Evolutionary conservation across 2,797 vertebrate genomes (phyloP).

Genomic region (Propithecus deckenii): DNA sequence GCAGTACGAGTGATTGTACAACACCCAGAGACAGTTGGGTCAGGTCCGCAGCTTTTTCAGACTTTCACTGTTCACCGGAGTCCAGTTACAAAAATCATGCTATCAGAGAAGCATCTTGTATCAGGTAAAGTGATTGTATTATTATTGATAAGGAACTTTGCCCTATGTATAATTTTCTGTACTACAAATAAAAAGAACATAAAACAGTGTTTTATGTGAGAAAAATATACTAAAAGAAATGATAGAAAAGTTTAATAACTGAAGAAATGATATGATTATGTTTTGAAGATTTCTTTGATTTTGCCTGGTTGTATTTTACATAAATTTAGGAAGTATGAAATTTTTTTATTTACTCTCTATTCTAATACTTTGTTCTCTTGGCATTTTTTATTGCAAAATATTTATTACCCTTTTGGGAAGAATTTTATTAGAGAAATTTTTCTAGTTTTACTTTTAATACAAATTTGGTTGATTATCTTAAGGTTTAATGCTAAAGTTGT

Average conservation of each 20-base stretch:
- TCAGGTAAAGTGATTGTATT: constrained; percentile 88
- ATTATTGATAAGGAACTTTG: not conserved
- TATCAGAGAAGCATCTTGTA: constrained; percentile 97
- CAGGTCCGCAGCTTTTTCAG: constrained; percentile 97
- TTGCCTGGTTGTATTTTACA: not conserved
- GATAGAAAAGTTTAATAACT: not conserved
- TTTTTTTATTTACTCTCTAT: not conserved
- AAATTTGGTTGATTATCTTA: not conserved
- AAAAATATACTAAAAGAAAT: not conserved
- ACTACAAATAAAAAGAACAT: not conserved
- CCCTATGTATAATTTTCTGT: not conserved
- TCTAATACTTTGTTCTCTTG: not conserved
- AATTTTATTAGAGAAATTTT: not conserved
- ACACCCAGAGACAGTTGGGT: constrained; percentile 97
- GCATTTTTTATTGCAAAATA: not conserved
- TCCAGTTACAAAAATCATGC: constrained; percentile 97
- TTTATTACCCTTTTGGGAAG: not conserved
- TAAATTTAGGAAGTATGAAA: not conserved
- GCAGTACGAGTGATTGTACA: constrained; percentile 97
- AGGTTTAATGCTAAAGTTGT: not conserved
- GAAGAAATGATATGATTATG: not conserved
- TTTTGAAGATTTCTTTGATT: not conserved
- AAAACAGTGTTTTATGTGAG: not conserved
- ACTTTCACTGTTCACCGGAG: constrained; percentile 98
- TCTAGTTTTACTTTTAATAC: not conserved